Percentiles rank a stretch among this genome's conserved stretches.
Conservation (phyloP, 2,113 vertebrate species). For the Oncorhynchus tshawytscha region DNA sequence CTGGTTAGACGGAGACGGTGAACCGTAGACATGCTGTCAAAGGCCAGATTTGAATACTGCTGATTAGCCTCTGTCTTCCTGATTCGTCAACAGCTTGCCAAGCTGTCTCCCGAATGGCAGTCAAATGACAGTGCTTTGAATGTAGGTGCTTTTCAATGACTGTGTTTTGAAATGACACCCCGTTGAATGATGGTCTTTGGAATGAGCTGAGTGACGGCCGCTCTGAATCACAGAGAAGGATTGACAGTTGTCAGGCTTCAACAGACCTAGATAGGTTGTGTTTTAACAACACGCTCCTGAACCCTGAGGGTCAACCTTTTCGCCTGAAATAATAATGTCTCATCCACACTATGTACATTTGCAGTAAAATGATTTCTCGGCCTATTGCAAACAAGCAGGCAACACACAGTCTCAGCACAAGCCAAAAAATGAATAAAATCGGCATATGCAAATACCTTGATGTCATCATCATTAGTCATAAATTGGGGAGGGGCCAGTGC, state of each 20-base stretch:
- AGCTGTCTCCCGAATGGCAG: background rate
- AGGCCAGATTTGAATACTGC: no score
- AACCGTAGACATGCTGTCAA: no score
- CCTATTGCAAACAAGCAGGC: no score
- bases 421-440: background rate
- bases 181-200: background rate
- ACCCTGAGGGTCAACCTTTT: no score
- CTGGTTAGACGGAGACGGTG: no score
- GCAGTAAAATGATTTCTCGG: no score
- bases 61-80: background rate
- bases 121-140: constrained; percentile 2
- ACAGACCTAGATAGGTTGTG: no score
- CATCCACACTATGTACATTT: no score
- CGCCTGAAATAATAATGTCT: no score
- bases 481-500: background rate
- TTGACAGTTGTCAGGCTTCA: no score
- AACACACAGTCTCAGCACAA: background rate
- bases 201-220: background rate
- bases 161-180: background rate
- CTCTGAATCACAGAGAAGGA: no score
- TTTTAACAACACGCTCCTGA: no score
- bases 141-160: constrained; percentile 6
- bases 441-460: constrained; percentile 10
- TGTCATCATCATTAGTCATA: constrained; percentile 8
- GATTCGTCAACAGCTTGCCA: background rate